A percentile compares a stretch with the other conserved stretches of the same genome.
phyloP scores from a whole-genome alignment of 2,113 vertebrate species.

The Prionailurus viverrinus region DNA sequence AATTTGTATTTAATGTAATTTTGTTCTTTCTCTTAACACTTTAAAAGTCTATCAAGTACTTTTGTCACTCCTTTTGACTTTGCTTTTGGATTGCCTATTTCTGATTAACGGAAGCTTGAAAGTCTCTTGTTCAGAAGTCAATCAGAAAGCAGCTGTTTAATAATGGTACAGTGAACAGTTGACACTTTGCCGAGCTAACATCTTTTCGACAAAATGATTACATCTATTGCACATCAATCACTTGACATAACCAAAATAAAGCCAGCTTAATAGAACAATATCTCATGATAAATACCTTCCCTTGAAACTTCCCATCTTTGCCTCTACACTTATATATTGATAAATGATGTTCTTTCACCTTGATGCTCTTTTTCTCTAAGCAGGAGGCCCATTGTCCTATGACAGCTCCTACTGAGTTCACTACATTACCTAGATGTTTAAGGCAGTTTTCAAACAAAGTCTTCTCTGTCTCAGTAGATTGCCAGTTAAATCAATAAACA shows the following conservation, averaged over 20 bases:
- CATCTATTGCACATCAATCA: conserved; percentile 85
- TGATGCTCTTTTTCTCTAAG: conserved; percentile 71
- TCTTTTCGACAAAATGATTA: conserved; percentile 83
- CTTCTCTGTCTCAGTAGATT: conserved; percentile 7
- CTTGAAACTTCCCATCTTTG: conserved; percentile 81
- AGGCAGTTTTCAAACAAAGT: conserved; percentile 50
- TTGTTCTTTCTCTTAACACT: conserved; percentile 40
- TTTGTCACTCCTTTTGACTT: conserved; percentile 42
- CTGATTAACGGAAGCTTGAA: conserved; percentile 51
- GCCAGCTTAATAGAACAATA: conserved; percentile 85
- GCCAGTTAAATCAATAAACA: conserved; percentile 55
- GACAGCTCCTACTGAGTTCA: conserved; percentile 62
- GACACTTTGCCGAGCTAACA: conserved; percentile 72
- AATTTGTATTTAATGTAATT: conserved; percentile 60
- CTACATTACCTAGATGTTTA: not conserved
- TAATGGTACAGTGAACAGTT: conserved; percentile 61
- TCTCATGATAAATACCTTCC: conserved; percentile 87
- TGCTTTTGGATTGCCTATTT: conserved; percentile 50
- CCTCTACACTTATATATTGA: conserved; percentile 81
- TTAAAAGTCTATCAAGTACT: conserved; percentile 59
- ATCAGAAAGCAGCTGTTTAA: conserved; percentile 74
- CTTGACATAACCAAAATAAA: conserved; percentile 82
- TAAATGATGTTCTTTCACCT: conserved; percentile 81
- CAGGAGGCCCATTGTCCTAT: conserved; percentile 67
- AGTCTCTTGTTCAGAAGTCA: conserved; percentile 59